Percentiles rank a stretch among this genome's conserved stretches.
Evolutionary conservation across 2,113 vertebrate genomes (phyloP).

Genomic region (Calyptommatus sinebrachiatus): DNA sequence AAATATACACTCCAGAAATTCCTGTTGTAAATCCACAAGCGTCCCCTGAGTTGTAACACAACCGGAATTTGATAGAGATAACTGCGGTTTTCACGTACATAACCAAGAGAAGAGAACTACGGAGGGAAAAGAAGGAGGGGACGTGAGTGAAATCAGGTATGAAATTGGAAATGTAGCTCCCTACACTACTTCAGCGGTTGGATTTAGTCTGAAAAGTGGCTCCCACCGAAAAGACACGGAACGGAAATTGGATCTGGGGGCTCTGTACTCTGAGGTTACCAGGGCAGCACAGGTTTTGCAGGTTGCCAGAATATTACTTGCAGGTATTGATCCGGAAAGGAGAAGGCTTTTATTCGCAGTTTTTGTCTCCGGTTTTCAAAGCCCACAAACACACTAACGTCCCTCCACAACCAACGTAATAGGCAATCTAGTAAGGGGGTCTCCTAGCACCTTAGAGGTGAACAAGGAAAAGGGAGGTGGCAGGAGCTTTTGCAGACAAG

Average conservation of each 20-base stretch:
- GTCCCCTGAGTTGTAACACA: slow-evolving; percentile 1
- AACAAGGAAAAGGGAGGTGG: no score
- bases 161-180: slow-evolving; percentile 37
- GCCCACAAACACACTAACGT: no score
- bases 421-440: no score
- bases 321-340: neutral
- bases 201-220: slow-evolving; percentile 26
- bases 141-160: slow-evolving; percentile 28
- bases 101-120: slow-evolving; percentile 15
- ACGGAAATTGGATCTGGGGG: slow-evolving; percentile 20
- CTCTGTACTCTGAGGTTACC: neutral
- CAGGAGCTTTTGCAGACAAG: no score
- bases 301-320: neutral
- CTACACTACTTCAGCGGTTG: neutral
- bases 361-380: neutral
- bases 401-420: no score
- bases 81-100: slow-evolving; percentile 5
- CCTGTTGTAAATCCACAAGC: neutral
- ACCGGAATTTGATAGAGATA: slow-evolving; percentile 17
- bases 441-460: no score
- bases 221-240: slow-evolving; percentile 17
- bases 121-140: slow-evolving; percentile 2
- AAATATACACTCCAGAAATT: neutral
- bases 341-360: no score
- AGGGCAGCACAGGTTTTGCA: neutral